phyloP scores from a whole-genome alignment of 2,113 vertebrate genomes.

The Electrona antarctica region DNA sequence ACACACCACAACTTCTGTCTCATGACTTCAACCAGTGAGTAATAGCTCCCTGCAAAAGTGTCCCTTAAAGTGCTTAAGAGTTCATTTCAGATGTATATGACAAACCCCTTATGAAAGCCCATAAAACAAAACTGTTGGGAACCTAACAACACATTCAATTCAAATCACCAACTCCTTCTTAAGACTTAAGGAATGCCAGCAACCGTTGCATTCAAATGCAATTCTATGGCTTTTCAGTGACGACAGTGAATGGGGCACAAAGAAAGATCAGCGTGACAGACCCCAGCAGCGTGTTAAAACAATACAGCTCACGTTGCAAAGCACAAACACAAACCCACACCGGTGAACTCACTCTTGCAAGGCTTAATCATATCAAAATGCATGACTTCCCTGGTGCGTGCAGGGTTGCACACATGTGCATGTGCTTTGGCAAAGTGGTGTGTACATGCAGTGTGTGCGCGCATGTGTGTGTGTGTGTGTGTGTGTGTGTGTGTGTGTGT shows the following conservation, averaged over 20 bases:
- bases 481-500: conserved; percentile 16
- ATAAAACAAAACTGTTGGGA: conserved; percentile 37
- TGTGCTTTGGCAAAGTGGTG: conserved; percentile 20
- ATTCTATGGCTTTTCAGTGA: background rate
- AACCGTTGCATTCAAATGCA: conserved; percentile 39
- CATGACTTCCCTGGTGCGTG: conserved; percentile 58
- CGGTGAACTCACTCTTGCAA: conserved; percentile 54
- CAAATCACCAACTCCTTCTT: background rate
- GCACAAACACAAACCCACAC: conserved; percentile 45
- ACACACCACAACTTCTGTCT: conserved; percentile 47
- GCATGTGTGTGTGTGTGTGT: background rate
- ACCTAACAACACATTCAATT: background rate
- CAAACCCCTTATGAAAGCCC: conserved; percentile 39
- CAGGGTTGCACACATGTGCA: too few relatives aligned
- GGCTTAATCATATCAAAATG: conserved; percentile 60
- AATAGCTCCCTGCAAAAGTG: conserved; percentile 37
- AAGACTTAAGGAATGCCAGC: conserved; percentile 16
- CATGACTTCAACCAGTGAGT: conserved; percentile 36
- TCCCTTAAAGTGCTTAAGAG: conserved; percentile 28
- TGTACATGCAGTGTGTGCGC: background rate
- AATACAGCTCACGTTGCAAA: conserved; percentile 33
- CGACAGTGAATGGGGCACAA: conserved; percentile 30
- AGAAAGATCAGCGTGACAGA: conserved; percentile 33
- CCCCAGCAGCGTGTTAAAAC: conserved; percentile 29
- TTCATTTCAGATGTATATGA: conserved; percentile 40